Conservation (phyloP, 2,888 invertebrate genomes). For the Acleris emargana region DNA sequence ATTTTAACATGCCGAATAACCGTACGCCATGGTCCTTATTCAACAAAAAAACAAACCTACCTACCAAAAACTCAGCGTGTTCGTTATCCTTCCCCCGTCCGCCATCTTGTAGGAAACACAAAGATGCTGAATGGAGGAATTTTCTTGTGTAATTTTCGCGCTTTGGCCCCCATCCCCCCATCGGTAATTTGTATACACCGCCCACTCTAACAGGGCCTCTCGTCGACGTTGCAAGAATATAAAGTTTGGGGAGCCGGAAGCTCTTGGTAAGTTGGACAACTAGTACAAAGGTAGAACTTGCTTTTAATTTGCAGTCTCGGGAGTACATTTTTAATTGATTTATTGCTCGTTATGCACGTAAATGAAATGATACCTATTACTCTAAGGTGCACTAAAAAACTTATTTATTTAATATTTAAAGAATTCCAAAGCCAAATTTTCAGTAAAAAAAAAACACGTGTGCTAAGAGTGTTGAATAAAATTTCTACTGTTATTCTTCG, state of each 20-base stretch:
- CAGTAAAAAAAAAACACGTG: too few relatives aligned
- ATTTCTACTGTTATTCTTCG: too few relatives aligned
- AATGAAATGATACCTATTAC: slow-evolving; percentile 40
- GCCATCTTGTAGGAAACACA: slow-evolving; percentile 82
- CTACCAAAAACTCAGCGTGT: not conserved
- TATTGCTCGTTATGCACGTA: slow-evolving; percentile 35
- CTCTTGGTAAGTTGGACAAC: slow-evolving; percentile 42
- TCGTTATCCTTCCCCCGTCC: slow-evolving; percentile 47
- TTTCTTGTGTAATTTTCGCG: slow-evolving; percentile 83
- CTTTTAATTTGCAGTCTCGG: slow-evolving; percentile 55
- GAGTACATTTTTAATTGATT: slow-evolving; percentile 66
- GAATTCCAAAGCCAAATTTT: too few relatives aligned
- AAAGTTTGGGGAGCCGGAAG: slow-evolving; percentile 40
- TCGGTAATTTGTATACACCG: slow-evolving; percentile 53
- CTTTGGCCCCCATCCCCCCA: slow-evolving; percentile 63
- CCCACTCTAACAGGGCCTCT: slow-evolving; percentile 48
- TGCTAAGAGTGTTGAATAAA: too few relatives aligned
- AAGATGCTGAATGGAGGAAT: slow-evolving; percentile 82
- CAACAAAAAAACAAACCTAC: not conserved
- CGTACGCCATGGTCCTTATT: too few relatives aligned
- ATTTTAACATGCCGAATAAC: too few relatives aligned
- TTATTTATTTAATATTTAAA: too few relatives aligned
- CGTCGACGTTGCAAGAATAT: not conserved
- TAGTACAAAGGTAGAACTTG: slow-evolving; percentile 40
- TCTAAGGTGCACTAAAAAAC: too few relatives aligned